phyloP scores from a whole-genome alignment of 2,113 vertebrate genomes.

The Zosterops pallidus region DNA sequence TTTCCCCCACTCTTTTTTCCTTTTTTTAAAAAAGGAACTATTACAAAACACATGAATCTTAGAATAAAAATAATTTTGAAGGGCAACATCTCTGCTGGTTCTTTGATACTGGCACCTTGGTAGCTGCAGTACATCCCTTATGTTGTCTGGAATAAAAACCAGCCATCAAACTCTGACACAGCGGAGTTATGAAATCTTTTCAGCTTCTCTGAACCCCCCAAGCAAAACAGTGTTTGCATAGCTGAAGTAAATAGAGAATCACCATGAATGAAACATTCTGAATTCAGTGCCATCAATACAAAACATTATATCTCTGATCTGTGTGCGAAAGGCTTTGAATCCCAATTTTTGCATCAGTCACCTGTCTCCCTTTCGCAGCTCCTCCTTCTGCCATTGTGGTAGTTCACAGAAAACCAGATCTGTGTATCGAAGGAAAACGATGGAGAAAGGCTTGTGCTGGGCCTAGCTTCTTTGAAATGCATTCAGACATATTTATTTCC shows the following conservation, averaged over 20 bases:
- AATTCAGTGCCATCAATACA: neutral
- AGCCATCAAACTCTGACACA: neutral
- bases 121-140: neutral
- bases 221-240: neutral
- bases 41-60: neutral
- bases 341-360: neutral
- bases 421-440: accelerated
- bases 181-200: neutral
- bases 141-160: neutral
- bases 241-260: neutral
- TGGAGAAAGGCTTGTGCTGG: neutral
- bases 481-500: neutral
- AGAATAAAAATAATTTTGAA: neutral
- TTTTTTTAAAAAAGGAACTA: neutral
- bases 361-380: neutral
- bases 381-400: neutral
- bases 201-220: neutral
- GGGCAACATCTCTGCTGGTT: neutral
- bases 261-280: neutral
- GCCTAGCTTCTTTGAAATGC: neutral
- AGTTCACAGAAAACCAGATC: neutral
- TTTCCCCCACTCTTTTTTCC: accelerated
- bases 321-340: neutral
- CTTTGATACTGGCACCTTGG: neutral
- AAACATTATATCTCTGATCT: neutral